Percentiles rank a stretch among this genome's conserved stretches.
Conservation (phyloP, 2,113 vertebrate species). For the Nothocercus julius region DNA sequence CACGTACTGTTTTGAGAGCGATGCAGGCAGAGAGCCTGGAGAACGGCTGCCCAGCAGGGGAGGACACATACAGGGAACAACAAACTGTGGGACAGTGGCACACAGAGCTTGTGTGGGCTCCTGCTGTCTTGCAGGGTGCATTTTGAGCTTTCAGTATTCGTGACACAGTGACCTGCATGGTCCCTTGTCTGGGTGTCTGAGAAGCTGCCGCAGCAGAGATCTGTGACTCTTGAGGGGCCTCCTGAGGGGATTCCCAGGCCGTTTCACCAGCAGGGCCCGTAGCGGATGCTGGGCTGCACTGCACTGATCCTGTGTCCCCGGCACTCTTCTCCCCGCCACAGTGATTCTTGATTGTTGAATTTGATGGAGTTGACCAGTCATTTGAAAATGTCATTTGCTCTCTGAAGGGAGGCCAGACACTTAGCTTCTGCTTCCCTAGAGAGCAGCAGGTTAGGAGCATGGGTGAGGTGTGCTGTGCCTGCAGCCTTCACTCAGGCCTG, state of each 20-base stretch:
- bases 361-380: neutral
- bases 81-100: conserved; percentile 8
- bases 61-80: neutral
- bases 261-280: no score
- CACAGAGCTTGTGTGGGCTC: neutral
- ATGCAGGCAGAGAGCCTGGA: conserved; percentile 30
- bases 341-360: neutral
- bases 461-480: neutral
- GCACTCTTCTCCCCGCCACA: neutral
- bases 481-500: neutral
- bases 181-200: neutral
- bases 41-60: neutral
- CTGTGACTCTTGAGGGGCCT: neutral
- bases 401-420: neutral
- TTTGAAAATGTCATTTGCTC: neutral
- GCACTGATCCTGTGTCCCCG: neutral
- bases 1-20: neutral
- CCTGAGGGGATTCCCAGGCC: neutral
- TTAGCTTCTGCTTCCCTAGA: neutral
- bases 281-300: no score
- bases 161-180: neutral
- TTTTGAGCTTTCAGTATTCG: neutral
- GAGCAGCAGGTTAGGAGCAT: neutral
- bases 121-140: neutral
- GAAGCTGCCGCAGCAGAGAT: neutral